Percentiles rank a stretch among this genome's conserved stretches.
phyloP scores from a whole-genome alignment of 2,888 invertebrate genomes.

The Notodromas monacha region DNA sequence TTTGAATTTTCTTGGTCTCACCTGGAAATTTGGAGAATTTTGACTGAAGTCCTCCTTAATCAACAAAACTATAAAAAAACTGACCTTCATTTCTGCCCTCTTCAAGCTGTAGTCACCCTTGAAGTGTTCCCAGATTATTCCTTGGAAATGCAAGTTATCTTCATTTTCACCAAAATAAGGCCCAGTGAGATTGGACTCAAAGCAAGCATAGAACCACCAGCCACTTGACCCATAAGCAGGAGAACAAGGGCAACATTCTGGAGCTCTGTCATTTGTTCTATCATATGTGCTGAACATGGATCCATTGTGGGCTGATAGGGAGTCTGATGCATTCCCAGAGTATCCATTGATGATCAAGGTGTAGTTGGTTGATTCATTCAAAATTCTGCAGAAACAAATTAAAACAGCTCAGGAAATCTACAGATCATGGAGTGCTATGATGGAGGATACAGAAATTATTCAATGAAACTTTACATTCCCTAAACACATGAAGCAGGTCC shows the following conservation, averaged over 20 bases:
- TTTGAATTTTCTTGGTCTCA: too few relatives aligned
- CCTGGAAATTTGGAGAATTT: too few relatives aligned
- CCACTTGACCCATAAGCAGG: constrained; percentile 24
- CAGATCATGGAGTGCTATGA: too few relatives aligned
- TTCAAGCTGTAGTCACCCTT: constrained; percentile 23
- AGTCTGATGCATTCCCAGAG: constrained; percentile 22
- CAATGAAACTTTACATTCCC: too few relatives aligned
- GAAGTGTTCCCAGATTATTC: constrained; percentile 26
- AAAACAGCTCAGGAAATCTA: too few relatives aligned
- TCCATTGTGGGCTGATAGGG: constrained; percentile 21
- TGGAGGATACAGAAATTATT: too few relatives aligned
- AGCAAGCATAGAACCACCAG: constrained; percentile 30
- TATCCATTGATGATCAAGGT: constrained; percentile 18
- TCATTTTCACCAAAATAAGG: constrained; percentile 18
- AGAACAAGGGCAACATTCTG: constrained; percentile 22
- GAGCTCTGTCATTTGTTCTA: constrained; percentile 20
- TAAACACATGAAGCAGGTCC: too few relatives aligned
- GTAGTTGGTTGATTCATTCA: too few relatives aligned
- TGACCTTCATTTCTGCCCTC: constrained; percentile 21
- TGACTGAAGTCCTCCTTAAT: too few relatives aligned
- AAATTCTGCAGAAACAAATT: too few relatives aligned
- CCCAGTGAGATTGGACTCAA: constrained; percentile 25
- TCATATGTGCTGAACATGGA: constrained; percentile 20
- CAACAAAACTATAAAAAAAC: too few relatives aligned
- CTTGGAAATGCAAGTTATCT: constrained; percentile 19